Evolutionary conservation across 2,797 vertebrate species (phyloP).

Genomic region (Karalla daura): DNA sequence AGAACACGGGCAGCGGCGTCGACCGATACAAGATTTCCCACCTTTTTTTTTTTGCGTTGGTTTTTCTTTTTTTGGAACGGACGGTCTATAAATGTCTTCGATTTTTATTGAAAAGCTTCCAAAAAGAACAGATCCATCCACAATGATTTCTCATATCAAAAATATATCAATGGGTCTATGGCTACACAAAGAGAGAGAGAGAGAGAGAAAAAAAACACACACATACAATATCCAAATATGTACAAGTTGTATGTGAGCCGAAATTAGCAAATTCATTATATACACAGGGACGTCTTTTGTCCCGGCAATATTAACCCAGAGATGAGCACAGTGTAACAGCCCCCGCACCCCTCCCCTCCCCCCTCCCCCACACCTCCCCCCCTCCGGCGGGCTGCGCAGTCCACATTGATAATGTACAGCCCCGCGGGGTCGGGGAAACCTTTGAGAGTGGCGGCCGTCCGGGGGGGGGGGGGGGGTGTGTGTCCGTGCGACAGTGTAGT

Average conservation of each 20-base stretch:
- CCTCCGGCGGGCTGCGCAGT: slow-evolving; percentile 43
- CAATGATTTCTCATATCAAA: slow-evolving; percentile 84
- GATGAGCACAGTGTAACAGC: slow-evolving; percentile 40
- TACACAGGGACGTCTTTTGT: slow-evolving; percentile 66
- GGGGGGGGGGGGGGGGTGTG: no score
- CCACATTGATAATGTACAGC: slow-evolving; percentile 61
- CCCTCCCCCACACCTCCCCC: no score
- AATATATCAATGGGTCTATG: slow-evolving; percentile 86
- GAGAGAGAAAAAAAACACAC: no score
- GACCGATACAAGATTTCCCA: slow-evolving; percentile 33
- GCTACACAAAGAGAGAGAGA: slow-evolving; percentile 82
- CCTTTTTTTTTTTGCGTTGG: background rate
- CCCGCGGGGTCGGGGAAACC: slow-evolving; percentile 42
- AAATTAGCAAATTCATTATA: slow-evolving; percentile 81
- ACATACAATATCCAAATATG: slow-evolving; percentile 86
- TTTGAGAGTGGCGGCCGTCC: slow-evolving; percentile 56
- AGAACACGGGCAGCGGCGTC: slow-evolving; percentile 12
- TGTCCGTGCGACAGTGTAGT: slow-evolving; percentile 47
- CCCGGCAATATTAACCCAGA: slow-evolving; percentile 45
- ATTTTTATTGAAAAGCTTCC: slow-evolving; percentile 58
- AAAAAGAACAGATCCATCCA: slow-evolving; percentile 64
- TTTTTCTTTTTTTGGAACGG: slow-evolving; percentile 26
- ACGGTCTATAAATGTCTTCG: slow-evolving; percentile 54
- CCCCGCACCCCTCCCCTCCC: no score
- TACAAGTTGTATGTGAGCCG: slow-evolving; percentile 82